These are phyloP conservation scores for Phalanger gymnotis DNA, from an alignment of 2,797 vertebrate genomes.

Conservation along the genomic window DNA sequence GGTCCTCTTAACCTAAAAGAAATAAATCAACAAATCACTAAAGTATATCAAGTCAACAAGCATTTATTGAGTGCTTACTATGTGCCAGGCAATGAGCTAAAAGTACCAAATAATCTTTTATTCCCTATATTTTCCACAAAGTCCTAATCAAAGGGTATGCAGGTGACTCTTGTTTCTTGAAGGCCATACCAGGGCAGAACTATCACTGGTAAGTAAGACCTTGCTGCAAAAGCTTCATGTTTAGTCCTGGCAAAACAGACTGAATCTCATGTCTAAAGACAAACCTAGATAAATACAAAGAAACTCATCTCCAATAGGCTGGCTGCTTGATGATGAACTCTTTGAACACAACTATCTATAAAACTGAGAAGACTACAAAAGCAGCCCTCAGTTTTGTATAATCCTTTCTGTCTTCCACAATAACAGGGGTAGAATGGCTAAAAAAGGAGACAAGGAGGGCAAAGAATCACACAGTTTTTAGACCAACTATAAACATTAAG, in stretches of 20 bases:
- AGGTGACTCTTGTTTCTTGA: not conserved
- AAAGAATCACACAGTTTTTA: not conserved
- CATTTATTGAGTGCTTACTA: not conserved
- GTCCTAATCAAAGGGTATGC: not conserved
- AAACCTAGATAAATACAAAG: not conserved
- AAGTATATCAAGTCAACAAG: not conserved
- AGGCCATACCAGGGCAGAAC: not conserved
- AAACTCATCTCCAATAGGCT: not conserved
- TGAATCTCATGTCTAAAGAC: not conserved
- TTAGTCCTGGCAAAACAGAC: not conserved
- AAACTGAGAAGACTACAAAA: not conserved
- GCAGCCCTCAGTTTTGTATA: not conserved
- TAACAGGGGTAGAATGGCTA: not conserved
- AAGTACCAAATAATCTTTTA: not conserved
- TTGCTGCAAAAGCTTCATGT: not conserved
- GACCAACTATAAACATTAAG: not conserved
- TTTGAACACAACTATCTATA: not conserved
- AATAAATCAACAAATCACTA: constrained; percentile 1
- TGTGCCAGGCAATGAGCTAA: not conserved
- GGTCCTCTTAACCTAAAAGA: constrained; percentile 95
- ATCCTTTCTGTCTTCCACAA: not conserved
- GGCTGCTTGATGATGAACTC: not conserved
- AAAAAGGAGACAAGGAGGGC: not conserved
- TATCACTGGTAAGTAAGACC: not conserved
- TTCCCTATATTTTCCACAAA: not conserved